A percentile compares a stretch with the other conserved stretches of the same genome.
Evolutionary conservation across 1,140 invertebrate genomes (phyloP).

Genomic region (Sitophilus oryzae): DNA sequence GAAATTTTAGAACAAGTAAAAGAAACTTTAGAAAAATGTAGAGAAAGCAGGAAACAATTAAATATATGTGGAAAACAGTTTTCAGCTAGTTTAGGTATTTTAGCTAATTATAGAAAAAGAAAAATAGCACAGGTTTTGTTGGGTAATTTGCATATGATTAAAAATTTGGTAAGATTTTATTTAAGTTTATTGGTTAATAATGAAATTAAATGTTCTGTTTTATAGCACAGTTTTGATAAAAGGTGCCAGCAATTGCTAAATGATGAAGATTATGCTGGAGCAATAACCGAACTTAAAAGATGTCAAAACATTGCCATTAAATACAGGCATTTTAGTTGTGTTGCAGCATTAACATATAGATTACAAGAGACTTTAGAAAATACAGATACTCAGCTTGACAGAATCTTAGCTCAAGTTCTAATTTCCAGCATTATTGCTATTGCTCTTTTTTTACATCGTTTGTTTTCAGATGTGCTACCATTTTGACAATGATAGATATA

Average conservation of each 20-base stretch:
- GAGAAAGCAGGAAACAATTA: constrained; percentile 63
- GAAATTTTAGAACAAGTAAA: constrained; percentile 69
- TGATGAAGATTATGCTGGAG: constrained; percentile 82
- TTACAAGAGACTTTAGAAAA: constrained; percentile 86
- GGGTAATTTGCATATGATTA: constrained; percentile 72
- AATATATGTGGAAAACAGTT: constrained; percentile 71
- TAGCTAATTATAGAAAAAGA: constrained; percentile 81
- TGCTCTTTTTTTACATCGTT: neutral
- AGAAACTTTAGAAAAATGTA: constrained; percentile 64
- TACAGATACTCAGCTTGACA: constrained; percentile 88
- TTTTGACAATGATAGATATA: constrained; percentile 68
- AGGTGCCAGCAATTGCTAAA: constrained; percentile 72
- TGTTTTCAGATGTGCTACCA: constrained; percentile 56
- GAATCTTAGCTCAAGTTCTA: constrained; percentile 73
- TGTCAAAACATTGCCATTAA: constrained; percentile 77
- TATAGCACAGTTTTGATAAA: constrained; percentile 73
- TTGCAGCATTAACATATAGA: constrained; percentile 77
- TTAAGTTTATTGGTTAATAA: neutral
- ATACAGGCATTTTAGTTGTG: constrained; percentile 79
- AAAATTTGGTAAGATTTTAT: constrained; percentile 61
- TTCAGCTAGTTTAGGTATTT: constrained; percentile 77
- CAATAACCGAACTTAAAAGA: constrained; percentile 81
- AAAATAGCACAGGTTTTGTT: constrained; percentile 73
- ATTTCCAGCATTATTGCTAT: neutral
- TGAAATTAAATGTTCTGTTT: constrained; percentile 7